Percentiles rank a stretch among this genome's conserved stretches.
phyloP scores from a whole-genome alignment of 1,140 invertebrate genomes.

The Sycobia sp. region DNA sequence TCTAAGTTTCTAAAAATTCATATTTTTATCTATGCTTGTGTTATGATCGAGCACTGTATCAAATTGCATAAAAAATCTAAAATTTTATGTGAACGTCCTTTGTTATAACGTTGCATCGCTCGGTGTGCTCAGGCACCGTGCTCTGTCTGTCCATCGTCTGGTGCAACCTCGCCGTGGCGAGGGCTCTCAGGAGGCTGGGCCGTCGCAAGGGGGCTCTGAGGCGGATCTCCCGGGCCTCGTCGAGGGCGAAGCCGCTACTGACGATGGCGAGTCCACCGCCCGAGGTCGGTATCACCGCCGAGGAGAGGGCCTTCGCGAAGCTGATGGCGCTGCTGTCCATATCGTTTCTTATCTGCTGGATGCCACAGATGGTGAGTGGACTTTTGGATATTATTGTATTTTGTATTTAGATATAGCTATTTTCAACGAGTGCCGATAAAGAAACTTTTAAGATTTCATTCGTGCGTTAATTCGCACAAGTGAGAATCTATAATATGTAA shows the following conservation, averaged over 20 bases:
- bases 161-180: constrained; percentile 81
- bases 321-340: constrained; percentile 83
- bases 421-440: no score
- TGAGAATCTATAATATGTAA: no score
- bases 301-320: constrained; percentile 82
- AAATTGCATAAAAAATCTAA: no score
- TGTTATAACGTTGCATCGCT: no score
- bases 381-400: no score
- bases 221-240: constrained; percentile 52
- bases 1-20: no score
- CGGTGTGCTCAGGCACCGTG: constrained; percentile 67
- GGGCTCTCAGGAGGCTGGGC: constrained; percentile 72
- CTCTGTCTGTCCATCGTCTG: constrained; percentile 78
- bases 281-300: constrained; percentile 67
- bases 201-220: constrained; percentile 55
- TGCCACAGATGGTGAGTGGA: constrained; percentile 80
- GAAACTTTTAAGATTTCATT: no score
- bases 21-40: no score
- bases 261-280: constrained; percentile 45
- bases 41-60: no score
- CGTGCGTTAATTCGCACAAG: no score
- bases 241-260: constrained; percentile 51
- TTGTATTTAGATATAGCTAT: no score
- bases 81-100: no score
- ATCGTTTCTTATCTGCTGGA: constrained; percentile 83